Evolutionary conservation across 2,888 invertebrate species (phyloP), one percentile per base, ranked within the genome.

Genomic region (Dexiosoma caninum): DNA sequence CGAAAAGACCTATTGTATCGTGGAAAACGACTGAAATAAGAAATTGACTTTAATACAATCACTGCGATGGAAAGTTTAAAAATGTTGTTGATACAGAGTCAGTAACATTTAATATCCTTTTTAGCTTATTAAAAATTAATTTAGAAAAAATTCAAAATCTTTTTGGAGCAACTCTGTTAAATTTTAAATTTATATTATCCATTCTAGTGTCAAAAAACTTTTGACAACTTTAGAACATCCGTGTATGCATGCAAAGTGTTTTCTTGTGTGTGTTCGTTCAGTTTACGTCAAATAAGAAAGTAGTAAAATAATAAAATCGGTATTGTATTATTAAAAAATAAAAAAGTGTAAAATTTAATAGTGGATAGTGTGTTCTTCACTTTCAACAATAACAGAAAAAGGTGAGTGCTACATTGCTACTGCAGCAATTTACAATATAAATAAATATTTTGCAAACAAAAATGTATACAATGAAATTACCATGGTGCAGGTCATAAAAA

Each of bases 151-250:
- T n/a, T n/a, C n/a, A n/a, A n/a, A n/a, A n/a, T n/a, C n/a, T n/a
- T n/a, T n/a, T n/a, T n/a, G n/a, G n/a, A n/a, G 27, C 27, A 27
- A 27, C 27, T 27, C 3, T 27, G 27, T 27, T 6, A 3, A 27
- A 27, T 6, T 27, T 27, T n/a, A n/a, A n/a, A n/a, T n/a, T n/a
- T n/a, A n/a, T n/a, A n/a, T n/a, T n/a, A n/a, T n/a, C n/a, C n/a
- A n/a, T n/a, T n/a, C n/a, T n/a, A n/a, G n/a, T 75, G 75, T 75
- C 79, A 79, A 53, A 72, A 51, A 53, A 69, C 16, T 59, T 67
- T 57, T 75, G 74, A 70, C 74, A 79, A 32, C 32, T 40, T 14
- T 14, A 2, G 9, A 37, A 62, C 62, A 57, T 42, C 35, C 30
- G 46, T 57, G 69, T 70, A 51, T 69, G 72, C 30, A 44, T 53